Evolutionary conservation across 2,888 invertebrate genomes (phyloP).

Genomic region (Cerastoderma edule): DNA sequence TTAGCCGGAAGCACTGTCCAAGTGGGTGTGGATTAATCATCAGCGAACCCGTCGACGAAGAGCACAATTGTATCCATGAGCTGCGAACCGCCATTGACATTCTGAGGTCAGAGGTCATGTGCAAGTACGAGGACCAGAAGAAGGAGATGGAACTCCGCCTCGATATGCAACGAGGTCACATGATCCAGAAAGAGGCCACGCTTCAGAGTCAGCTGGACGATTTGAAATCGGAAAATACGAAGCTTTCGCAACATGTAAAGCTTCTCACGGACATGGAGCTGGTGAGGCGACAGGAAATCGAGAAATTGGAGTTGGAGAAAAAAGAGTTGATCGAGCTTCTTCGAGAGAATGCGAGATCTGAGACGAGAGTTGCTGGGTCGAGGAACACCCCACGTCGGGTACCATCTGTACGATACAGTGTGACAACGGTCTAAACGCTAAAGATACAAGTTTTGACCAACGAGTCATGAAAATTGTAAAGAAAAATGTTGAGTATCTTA

Average conservation of each 20-base stretch:
- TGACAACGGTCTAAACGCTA: constrained; percentile 28
- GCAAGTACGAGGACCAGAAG: constrained; percentile 74
- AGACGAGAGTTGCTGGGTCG: not conserved
- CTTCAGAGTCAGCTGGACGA: constrained; percentile 73
- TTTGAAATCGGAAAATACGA: constrained; percentile 68
- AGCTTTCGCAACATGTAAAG: constrained; percentile 64
- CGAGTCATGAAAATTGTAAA: too few relatives aligned
- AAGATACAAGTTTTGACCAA: too few relatives aligned
- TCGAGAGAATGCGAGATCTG: constrained; percentile 25
- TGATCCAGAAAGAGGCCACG: constrained; percentile 75
- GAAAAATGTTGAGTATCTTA: too few relatives aligned
- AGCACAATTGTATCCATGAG: constrained; percentile 78
- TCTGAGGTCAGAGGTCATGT: constrained; percentile 74
- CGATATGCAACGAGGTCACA: constrained; percentile 77
- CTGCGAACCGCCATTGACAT: constrained; percentile 71
- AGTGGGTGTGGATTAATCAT: constrained; percentile 74
- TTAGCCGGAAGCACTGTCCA: constrained; percentile 66
- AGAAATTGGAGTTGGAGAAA: constrained; percentile 70
- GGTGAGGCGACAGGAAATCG: constrained; percentile 68
- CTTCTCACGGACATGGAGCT: constrained; percentile 71
- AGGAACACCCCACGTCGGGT: not conserved
- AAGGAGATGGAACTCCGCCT: constrained; percentile 75
- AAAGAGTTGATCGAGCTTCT: constrained; percentile 70
- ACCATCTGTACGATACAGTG: constrained; percentile 21
- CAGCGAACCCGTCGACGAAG: constrained; percentile 58